Conservation (phyloP, 2,797 vertebrate genomes). For the Lagothrix lagotricha region DNA sequence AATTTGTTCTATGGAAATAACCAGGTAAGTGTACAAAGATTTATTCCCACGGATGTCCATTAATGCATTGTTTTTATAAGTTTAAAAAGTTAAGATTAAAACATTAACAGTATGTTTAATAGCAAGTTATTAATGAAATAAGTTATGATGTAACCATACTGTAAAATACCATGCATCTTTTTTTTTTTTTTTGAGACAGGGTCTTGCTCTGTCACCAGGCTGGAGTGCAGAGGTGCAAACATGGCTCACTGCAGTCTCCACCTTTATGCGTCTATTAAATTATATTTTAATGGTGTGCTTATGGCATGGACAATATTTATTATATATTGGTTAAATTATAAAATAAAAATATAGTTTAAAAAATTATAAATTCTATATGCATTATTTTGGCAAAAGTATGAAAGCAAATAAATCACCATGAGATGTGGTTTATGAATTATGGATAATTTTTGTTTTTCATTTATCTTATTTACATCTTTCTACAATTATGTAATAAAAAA, state of each 20-base stretch:
- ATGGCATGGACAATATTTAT: neutral
- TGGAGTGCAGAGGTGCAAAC: no score
- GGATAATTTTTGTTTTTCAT: constrained; percentile 1
- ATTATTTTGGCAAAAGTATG: neutral
- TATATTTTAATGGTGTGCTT: neutral
- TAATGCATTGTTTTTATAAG: neutral
- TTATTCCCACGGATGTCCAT: neutral
- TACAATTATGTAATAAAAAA: constrained; percentile 8
- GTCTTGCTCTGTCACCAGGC: no score
- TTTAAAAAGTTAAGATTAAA: neutral
- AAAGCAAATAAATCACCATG: neutral
- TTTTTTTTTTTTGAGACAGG: no score
- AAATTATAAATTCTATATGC: neutral
- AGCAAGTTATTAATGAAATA: neutral
- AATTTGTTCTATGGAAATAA: neutral
- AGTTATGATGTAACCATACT: neutral
- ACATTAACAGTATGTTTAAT: neutral
- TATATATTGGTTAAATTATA: neutral
- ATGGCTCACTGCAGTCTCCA: neutral
- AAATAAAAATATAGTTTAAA: neutral
- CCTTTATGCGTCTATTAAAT: neutral
- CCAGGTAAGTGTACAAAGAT: neutral
- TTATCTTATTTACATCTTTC: neutral
- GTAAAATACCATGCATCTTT: neutral
- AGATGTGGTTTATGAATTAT: neutral